Base-by-base conservation (phyloP, 2,113 vertebrate genomes). In the Oxyruncus cristatus region DNA sequence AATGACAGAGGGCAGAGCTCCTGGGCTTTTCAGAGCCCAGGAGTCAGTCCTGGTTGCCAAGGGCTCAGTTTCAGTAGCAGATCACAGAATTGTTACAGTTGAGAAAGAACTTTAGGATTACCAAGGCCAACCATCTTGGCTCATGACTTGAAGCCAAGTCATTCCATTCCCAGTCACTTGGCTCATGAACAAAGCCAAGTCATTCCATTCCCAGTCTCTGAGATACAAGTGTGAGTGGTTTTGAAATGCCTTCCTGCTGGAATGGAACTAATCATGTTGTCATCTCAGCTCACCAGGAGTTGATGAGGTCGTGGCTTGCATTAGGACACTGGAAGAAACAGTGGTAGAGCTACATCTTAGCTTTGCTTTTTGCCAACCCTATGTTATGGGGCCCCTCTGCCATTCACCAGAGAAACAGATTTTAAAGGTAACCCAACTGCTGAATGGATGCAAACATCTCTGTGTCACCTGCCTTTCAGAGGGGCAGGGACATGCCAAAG, bases 271-370 rank as follows among this genome's bases (percentile, higher is more conserved):
- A 53, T 62, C 0, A 1, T 23, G 18, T 66, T 56, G 62, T 47
- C 53, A n/a, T 72, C 59, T 77, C 28, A 53, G n/a, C 37, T 87
- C 2, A 8, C 13, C 3, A 9, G 32, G 37, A 22, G 47, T 50
- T 0, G 0, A 10, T 4, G 4, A 79, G 35, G 18, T 52, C 2
- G 1, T 71, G 47, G 15, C 20, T 92, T 84, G 26, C 8, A 7
- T 15, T 52, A 35, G 24, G 49, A 30, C 53, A 50, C 33, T 58
- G 62, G 61, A 46, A 44, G 32, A 44, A 62, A 13, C 42, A 62
- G 24, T 28, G 70, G 50, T 42, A 85, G 61, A 90, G 59, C 28
- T 81, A 61, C 23, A 65, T 41, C 44, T 75, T 56, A 68, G 44
- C 41, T 85, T 76, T 94, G 35, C 23, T 82, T 59, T 87, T 78